Percentiles rank a stretch among this genome's conserved stretches.
phyloP scores from a whole-genome alignment of 2,888 invertebrate genomes.

The Lapara coniferarum region DNA sequence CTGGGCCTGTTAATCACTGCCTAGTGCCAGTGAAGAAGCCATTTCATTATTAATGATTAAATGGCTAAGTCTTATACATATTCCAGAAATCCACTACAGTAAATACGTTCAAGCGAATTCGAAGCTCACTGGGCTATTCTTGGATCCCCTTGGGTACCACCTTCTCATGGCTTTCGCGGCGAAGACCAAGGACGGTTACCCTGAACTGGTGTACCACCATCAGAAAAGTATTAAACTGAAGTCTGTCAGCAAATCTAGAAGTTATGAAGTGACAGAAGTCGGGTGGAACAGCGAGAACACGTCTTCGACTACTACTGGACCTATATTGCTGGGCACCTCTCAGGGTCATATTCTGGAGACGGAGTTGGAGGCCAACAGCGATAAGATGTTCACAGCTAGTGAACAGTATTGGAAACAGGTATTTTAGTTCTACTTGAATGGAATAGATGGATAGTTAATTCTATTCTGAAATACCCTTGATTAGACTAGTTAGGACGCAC shows the following conservation, averaged over 20 bases:
- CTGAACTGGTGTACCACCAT: slow-evolving; percentile 92
- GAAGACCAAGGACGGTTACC: slow-evolving; percentile 81
- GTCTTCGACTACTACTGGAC: slow-evolving; percentile 88
- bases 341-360: slow-evolving; percentile 96
- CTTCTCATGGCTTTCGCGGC: slow-evolving; percentile 89
- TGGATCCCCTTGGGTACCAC: slow-evolving; percentile 95
- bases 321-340: slow-evolving; percentile 94
- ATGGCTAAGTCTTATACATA: neutral
- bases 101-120: slow-evolving; percentile 85
- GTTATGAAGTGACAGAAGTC: slow-evolving; percentile 94
- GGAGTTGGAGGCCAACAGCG: slow-evolving; percentile 91
- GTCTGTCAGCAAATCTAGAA: slow-evolving; percentile 84
- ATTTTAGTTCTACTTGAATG: slow-evolving; percentile 24
- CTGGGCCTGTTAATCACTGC: too few species aligned
- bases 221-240: slow-evolving; percentile 90
- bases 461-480: neutral
- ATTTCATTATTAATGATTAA: too few species aligned
- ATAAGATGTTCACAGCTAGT: slow-evolving; percentile 90
- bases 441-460: neutral
- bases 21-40: too few species aligned
- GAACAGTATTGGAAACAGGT: slow-evolving; percentile 95
- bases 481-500: too few species aligned
- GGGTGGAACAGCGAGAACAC: slow-evolving; percentile 93
- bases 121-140: slow-evolving; percentile 87
- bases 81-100: slow-evolving; percentile 88